Evolutionary conservation across 2,797 vertebrate genomes (phyloP).

Genomic region (Sebastes flavidus): DNA sequence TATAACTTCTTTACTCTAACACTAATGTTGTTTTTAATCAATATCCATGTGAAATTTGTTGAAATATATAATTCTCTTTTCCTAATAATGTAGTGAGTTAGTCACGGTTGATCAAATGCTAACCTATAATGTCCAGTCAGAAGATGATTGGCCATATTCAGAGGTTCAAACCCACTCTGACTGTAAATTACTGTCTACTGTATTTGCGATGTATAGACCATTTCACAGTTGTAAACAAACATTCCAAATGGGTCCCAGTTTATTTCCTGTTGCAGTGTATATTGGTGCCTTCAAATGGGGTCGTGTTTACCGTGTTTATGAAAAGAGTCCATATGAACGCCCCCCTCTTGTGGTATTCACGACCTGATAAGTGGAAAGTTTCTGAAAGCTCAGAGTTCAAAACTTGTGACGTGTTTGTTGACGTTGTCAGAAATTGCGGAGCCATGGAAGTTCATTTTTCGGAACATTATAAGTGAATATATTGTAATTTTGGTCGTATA

Average conservation of each 20-base stretch:
- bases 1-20: not conserved
- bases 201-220: no score
- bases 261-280: no score
- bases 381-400: fast-evolving
- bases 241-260: no score
- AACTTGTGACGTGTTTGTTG: fast-evolving
- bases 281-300: no score
- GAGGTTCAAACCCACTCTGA: conserved; percentile 33
- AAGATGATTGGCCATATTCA: conserved; percentile 16
- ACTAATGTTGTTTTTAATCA: not conserved
- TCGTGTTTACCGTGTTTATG: no score
- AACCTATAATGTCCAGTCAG: conserved; percentile 3
- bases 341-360: no score
- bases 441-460: fast-evolving
- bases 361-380: no score
- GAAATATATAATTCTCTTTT: not conserved
- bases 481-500: no score
- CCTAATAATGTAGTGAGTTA: not conserved
- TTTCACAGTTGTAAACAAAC: no score
- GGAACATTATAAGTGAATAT: no score
- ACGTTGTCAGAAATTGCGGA: fast-evolving
- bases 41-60: not conserved
- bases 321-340: no score
- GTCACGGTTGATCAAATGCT: not conserved
- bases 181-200: not conserved